A percentile compares a stretch with the other conserved stretches of the same genome.
phyloP scores from a whole-genome alignment of 2,888 invertebrate genomes.

The Leptopilina myrica region DNA sequence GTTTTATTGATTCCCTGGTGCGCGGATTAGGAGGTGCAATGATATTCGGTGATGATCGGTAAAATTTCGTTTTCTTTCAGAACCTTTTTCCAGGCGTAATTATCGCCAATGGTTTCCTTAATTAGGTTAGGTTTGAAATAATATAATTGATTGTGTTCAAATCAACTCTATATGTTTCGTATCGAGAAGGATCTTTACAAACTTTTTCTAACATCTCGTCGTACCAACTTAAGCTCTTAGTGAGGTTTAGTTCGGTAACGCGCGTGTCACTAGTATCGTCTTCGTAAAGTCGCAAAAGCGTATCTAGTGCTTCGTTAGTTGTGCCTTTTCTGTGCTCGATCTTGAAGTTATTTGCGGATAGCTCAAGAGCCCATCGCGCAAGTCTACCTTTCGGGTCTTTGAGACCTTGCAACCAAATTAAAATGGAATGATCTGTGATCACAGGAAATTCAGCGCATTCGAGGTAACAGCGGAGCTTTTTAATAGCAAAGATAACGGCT shows the following conservation, averaged over 20 bases:
- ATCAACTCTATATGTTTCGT: neutral
- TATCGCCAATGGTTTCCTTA: neutral
- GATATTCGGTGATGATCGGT: too few relatives aligned
- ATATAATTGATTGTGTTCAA: neutral
- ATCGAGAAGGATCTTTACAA: neutral
- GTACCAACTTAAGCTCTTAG: neutral
- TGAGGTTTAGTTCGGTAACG: too few relatives aligned
- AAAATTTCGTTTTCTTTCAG: too few relatives aligned
- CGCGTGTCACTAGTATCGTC: too few relatives aligned
- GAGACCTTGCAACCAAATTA: conserved; percentile 55
- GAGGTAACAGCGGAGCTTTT: too few relatives aligned
- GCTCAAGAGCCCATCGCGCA: conserved; percentile 51
- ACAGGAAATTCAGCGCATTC: conserved; percentile 48
- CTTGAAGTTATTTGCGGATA: neutral
- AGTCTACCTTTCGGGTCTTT: conserved; percentile 54
- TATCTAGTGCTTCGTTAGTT: neutral
- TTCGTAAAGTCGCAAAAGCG: neutral
- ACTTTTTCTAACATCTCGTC: neutral
- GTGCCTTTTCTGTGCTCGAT: conserved; percentile 7
- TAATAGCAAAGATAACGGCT: too few relatives aligned
- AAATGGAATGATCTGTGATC: conserved; percentile 54
- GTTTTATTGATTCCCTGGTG: too few relatives aligned
- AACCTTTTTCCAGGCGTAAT: too few relatives aligned
- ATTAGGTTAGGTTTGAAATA: neutral
- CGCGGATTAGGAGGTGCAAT: too few relatives aligned